Conservation (phyloP, 2,113 vertebrate species). For the Eulacestoma nigropectus region DNA sequence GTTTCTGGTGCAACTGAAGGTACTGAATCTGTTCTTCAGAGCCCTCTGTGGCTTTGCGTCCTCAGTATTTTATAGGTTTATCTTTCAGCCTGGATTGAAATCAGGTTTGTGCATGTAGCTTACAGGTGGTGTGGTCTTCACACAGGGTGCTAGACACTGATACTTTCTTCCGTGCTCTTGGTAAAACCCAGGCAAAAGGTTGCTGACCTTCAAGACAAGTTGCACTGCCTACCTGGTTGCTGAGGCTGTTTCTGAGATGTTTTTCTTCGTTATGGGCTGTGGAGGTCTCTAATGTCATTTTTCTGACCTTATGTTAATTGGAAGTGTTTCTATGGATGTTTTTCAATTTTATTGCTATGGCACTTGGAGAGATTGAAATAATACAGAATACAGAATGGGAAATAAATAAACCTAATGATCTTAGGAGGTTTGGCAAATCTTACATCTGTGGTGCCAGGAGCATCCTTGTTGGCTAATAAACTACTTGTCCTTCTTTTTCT, state of each 20-base stretch:
- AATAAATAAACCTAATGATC: conserved; percentile 47
- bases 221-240: not conserved
- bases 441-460: not conserved
- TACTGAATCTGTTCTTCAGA: not conserved
- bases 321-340: conserved; percentile 7
- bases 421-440: conserved; percentile 3
- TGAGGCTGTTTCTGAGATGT: not conserved
- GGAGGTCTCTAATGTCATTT: conserved; percentile 20
- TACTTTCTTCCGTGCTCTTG: not conserved
- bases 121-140: not conserved
- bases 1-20: not conserved
- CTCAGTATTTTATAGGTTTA: not conserved
- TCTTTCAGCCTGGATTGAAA: not conserved
- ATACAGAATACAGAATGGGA: not conserved
- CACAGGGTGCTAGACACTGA: not conserved
- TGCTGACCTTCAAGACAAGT: not conserved
- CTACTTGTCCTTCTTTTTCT: not conserved
- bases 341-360: conserved; percentile 47
- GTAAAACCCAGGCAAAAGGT: not conserved
- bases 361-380: conserved; percentile 46
- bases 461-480: conserved; percentile 13
- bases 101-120: not conserved
- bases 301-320: conserved; percentile 58
- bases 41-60: not conserved
- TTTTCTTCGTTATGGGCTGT: conserved; percentile 16